phyloP scores from a whole-genome alignment of 2,113 vertebrate species.

The Brienomyrus longianalis region DNA sequence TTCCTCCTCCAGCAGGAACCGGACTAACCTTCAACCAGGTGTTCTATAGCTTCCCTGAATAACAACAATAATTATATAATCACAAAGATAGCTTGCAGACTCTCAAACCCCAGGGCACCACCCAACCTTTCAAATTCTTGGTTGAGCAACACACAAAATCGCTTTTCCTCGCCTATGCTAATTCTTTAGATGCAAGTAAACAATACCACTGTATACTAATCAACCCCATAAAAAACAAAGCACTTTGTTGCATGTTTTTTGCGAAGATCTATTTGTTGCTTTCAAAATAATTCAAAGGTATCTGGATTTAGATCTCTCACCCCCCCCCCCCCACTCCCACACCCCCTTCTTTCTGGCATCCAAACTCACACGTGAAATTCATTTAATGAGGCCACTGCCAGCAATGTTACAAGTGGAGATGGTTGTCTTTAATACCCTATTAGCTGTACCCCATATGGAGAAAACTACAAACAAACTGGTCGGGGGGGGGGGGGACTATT shows the following conservation, averaged over 20 bases:
- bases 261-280: conserved; percentile 6
- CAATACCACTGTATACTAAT: not conserved
- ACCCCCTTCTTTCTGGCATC: conserved; percentile 23
- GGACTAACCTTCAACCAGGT: conserved; percentile 35
- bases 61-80: conserved; percentile 43
- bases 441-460: conserved; percentile 44
- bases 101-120: not conserved
- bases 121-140: conserved; percentile 7
- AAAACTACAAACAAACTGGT: conserved; percentile 33
- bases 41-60: conserved; percentile 27
- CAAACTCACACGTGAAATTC: conserved; percentile 39
- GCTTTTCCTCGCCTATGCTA: not conserved
- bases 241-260: not conserved
- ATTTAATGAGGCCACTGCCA: conserved; percentile 41
- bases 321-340: not conserved
- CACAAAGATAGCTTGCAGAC: conserved; percentile 13
- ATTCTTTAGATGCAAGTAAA: not conserved
- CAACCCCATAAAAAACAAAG: not conserved
- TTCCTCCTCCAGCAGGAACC: conserved; percentile 20
- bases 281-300: conserved; percentile 5
- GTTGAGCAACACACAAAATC: not conserved
- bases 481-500: conserved; percentile 1
- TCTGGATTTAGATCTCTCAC: conserved; percentile 15
- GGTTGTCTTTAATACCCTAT: conserved; percentile 43
- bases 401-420: conserved; percentile 43